A percentile compares a stretch with the other conserved stretches of the same genome.
These are phyloP conservation scores for Lasioglossum calceatum DNA, from an alignment of 2,888 invertebrate genomes.

Conservation along the genomic window DNA sequence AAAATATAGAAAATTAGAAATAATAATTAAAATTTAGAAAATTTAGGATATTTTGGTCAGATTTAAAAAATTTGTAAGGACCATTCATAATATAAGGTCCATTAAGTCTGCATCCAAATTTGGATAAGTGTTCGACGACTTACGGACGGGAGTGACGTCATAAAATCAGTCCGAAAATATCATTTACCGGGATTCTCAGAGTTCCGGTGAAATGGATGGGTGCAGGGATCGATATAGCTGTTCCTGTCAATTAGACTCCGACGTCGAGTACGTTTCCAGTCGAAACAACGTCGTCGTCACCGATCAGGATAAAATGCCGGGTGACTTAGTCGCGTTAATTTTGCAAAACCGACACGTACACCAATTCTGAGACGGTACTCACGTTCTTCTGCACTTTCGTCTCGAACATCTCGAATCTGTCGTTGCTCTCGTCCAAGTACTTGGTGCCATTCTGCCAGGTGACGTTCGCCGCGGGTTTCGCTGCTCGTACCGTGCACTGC, in stretches of 20 bases:
- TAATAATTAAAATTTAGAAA: too few species aligned
- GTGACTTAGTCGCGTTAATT: conserved; percentile 11
- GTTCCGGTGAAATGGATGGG: background rate
- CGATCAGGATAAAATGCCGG: background rate
- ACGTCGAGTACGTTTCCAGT: background rate
- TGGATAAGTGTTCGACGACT: too few species aligned
- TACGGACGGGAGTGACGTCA: too few species aligned
- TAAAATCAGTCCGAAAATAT: too few species aligned
- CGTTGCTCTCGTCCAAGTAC: conserved; percentile 77
- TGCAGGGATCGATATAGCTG: background rate
- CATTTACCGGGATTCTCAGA: background rate
- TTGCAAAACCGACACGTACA: conserved; percentile 18
- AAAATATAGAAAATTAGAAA: too few species aligned
- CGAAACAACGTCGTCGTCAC: background rate
- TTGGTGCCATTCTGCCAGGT: conserved; percentile 93
- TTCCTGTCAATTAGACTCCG: background rate
- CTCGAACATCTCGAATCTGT: conserved; percentile 80
- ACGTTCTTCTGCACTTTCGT: conserved; percentile 79
- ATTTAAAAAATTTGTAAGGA: too few species aligned
- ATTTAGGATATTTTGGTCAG: too few species aligned
- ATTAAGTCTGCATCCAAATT: too few species aligned
- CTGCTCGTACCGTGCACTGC: conserved; percentile 91
- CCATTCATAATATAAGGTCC: too few species aligned
- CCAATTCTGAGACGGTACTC: conserved; percentile 65
- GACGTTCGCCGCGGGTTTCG: conserved; percentile 92